phyloP scores from a whole-genome alignment of 30 jellyfish, hydroid and myxozoan species.

The Kudoa iwatai region DNA sequence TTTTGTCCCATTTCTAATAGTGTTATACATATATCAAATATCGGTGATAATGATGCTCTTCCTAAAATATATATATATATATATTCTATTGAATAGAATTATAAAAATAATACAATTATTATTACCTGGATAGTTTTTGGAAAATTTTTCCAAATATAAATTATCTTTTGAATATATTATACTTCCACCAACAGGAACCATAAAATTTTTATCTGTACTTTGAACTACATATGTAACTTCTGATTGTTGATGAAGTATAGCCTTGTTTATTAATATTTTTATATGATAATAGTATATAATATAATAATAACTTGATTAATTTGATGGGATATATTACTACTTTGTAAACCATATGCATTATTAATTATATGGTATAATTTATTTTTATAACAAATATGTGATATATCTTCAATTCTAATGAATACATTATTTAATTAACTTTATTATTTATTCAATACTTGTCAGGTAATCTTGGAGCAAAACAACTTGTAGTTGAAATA shows the following conservation, averaged over 20 bases:
- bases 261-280: too few relatives aligned
- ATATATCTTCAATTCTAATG: conserved; percentile 29
- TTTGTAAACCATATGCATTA: conserved; percentile 73
- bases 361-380: conserved; percentile 33
- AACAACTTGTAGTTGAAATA: conserved; percentile 79
- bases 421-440: not conserved
- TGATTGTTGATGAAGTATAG: too few relatives aligned
- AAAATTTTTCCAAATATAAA: not conserved
- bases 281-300: too few relatives aligned
- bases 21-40: conserved; percentile 30
- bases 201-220: conserved; percentile 63
- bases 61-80: conserved; percentile 5
- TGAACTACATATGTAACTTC: too few relatives aligned
- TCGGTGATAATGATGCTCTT: conserved; percentile 69
- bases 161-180: too few relatives aligned
- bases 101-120: too few relatives aligned
- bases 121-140: not conserved
- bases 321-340: conserved; percentile 38
- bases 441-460: too few relatives aligned
- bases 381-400: conserved; percentile 9
- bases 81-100: not conserved
- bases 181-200: conserved; percentile 95
- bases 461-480: conserved; percentile 90
- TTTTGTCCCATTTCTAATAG: conserved; percentile 18
- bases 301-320: conserved; percentile 20